Percentiles rank a stretch among this genome's conserved stretches.
Conservation (phyloP, 2,888 invertebrate genomes). For the Callyntrura sp. region DNA sequence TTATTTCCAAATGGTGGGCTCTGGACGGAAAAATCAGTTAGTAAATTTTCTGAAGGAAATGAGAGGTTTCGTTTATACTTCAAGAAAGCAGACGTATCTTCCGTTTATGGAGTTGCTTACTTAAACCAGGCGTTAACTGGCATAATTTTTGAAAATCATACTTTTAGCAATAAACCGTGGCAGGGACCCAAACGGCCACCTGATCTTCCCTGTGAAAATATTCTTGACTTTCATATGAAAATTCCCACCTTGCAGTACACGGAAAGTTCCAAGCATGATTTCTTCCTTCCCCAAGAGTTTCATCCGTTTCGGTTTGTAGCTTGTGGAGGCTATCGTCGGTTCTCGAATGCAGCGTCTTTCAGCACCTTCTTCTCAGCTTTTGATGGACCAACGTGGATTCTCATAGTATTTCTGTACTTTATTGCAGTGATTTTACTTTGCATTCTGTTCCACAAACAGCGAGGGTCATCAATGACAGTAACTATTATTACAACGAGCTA, state of each 20-base stretch:
- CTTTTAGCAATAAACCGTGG: background rate
- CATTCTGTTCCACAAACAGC: too few relatives aligned
- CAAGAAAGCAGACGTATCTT: background rate
- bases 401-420: background rate
- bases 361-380: background rate
- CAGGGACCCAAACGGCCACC: background rate
- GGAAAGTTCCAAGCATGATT: background rate
- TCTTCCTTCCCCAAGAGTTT: background rate
- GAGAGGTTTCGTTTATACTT: background rate
- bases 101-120: background rate
- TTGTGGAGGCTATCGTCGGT: background rate
- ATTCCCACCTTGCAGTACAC: background rate
- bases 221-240: background rate
- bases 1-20: background rate
- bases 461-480: too few relatives aligned
- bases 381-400: background rate
- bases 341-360: background rate
- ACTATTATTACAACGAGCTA: background rate
- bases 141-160: background rate
- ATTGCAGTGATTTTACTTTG: background rate
- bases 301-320: constrained; percentile 1
- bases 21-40: background rate
- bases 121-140: background rate
- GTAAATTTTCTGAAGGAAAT: background rate
- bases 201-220: background rate